Base-by-base conservation (phyloP, 2,888 invertebrate genomes). In the Agrypnus murinus region DNA sequence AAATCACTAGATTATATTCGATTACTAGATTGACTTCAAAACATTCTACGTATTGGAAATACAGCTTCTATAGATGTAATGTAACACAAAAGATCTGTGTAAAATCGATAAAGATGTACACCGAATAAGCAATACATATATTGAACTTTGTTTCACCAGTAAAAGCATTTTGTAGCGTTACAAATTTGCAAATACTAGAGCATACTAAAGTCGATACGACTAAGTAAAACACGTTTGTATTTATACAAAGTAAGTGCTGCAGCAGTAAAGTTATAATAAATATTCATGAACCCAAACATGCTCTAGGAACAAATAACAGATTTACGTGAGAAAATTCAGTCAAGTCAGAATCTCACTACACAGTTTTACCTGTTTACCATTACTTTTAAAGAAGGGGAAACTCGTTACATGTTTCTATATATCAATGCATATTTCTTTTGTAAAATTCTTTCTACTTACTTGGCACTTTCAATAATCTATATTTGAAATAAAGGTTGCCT, bases 251-350 rank as follows among this genome's bases (percentile, higher is more conserved):
- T 25, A 25, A 25, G 25, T 25, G 40, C 7, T 40, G 40, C 40
- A 40, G 12, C 40, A 40, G 3, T 40, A 40, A 25, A 40, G 40
- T 40, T 40, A 40, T 12, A 12, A 40, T 40, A 40, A 48, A 48
- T 48, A 48, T 48, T 55, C 55, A 55, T 55, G 32, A 53, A 36
- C 50, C 3, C 36, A 9, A 48, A 25, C 25, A 25, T 25, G 25
- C 25, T 25, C 25, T 25, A 25, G 25, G 25, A 25, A 25, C 25
- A 25, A 25, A 12, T 5, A 34, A n/a, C 43, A 58, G 58, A 43
- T 58, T 58, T 58, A 25, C 40, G 43, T 58, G 31, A 15, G 19
- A 58, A 40, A 17, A 17, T 58, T 38, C 43, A 43, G 58, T 43
- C 4, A 25, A 43, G 58, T 43, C 4, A 25, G 14, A 58, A 15